These are phyloP conservation scores for Nowickia ferox DNA, from an alignment of 2,888 invertebrate genomes.

Conservation along the genomic window DNA sequence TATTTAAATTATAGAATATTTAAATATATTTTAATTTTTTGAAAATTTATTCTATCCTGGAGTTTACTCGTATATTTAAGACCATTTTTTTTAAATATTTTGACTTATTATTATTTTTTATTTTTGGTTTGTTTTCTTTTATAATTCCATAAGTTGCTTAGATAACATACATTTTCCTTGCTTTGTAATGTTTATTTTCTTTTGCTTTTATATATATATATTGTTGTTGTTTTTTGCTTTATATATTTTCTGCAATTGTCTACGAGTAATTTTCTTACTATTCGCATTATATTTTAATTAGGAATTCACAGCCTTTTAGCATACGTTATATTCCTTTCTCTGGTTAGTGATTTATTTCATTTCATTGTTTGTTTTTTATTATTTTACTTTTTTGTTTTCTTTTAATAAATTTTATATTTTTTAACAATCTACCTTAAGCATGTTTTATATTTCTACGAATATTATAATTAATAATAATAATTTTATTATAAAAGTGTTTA, in stretches of 20 bases:
- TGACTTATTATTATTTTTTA: not conserved
- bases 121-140: slow-evolving; percentile 22
- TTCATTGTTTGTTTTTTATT: slow-evolving; percentile 10
- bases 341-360: slow-evolving; percentile 32
- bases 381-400: slow-evolving; percentile 8
- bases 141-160: slow-evolving; percentile 58
- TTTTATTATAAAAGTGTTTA: slow-evolving; percentile 52
- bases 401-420: slow-evolving; percentile 10
- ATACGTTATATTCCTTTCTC: slow-evolving; percentile 72
- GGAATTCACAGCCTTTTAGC: slow-evolving; percentile 77
- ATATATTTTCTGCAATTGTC: slow-evolving; percentile 52
- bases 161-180: slow-evolving; percentile 51
- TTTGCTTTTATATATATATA: not conserved
- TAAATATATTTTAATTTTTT: no score
- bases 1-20: no score
- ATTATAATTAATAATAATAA: slow-evolving; percentile 70
- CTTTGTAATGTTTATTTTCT: slow-evolving; percentile 31
- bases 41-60: slow-evolving; percentile 5
- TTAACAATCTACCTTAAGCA: slow-evolving; percentile 57
- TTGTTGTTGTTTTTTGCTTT: slow-evolving; percentile 38
- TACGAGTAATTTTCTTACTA: slow-evolving; percentile 51
- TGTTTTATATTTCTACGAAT: slow-evolving; percentile 45
- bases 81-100: not conserved
- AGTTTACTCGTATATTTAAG: not conserved
- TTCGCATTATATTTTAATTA: slow-evolving; percentile 54